phyloP scores from a whole-genome alignment of 2,888 invertebrate genomes.

The Trichacis sp. region DNA sequence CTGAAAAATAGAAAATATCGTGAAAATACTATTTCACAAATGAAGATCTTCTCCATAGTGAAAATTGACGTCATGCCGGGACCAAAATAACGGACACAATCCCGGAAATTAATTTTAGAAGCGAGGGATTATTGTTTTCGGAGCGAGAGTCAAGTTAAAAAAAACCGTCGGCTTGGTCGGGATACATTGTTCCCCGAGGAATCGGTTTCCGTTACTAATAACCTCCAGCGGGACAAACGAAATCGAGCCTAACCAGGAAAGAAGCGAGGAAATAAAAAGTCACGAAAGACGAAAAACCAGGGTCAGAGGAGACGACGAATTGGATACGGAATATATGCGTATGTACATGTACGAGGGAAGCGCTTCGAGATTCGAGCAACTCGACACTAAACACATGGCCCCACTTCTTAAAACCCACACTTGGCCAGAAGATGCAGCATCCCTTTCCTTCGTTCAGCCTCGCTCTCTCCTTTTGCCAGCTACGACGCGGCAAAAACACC shows the following conservation, averaged over 20 bases:
- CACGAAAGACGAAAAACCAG: constrained; percentile 5
- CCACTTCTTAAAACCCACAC: constrained; percentile 63
- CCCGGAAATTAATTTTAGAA: too few species aligned
- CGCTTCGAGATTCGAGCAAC: constrained; percentile 59
- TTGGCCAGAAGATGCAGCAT: constrained; percentile 59
- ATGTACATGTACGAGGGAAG: constrained; percentile 32
- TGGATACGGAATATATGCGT: constrained; percentile 6
- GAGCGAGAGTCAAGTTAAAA: not conserved
- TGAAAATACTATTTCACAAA: too few species aligned
- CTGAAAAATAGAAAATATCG: too few species aligned
- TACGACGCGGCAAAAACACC: not conserved
- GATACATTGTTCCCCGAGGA: constrained; percentile 5
- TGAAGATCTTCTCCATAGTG: too few species aligned
- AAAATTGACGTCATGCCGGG: too few species aligned
- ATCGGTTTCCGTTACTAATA: constrained; percentile 24
- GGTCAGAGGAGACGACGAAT: constrained; percentile 19
- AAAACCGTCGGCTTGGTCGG: too few species aligned
- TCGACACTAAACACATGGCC: constrained; percentile 69
- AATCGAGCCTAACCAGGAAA: constrained; percentile 15
- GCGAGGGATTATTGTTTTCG: not conserved
- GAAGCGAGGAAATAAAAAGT: not conserved
- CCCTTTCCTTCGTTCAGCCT: constrained; percentile 48
- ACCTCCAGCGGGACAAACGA: constrained; percentile 32
- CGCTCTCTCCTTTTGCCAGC: constrained; percentile 44
- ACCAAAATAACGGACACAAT: too few species aligned